Conservation (phyloP, 2,797 vertebrate genomes). For the Leptodon cayanensis region DNA sequence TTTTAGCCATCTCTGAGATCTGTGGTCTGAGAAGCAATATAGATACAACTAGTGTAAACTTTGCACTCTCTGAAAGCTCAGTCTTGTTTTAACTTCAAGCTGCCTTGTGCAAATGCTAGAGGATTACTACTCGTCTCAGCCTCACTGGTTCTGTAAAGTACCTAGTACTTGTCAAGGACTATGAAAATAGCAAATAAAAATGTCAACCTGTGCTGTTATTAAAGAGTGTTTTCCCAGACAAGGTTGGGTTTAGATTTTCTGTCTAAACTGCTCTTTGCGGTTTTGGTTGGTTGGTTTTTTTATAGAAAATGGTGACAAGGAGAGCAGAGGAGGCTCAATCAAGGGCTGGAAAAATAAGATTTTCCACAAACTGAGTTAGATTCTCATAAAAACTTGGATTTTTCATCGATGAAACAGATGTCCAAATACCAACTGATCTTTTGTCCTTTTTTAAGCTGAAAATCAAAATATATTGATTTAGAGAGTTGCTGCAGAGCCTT, state of each 20-base stretch:
- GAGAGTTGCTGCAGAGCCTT: neutral
- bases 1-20: neutral
- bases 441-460: neutral
- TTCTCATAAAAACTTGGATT: neutral
- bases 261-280: neutral
- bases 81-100: neutral
- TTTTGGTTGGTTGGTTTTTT: neutral
- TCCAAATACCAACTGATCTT: neutral
- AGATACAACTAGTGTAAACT: neutral
- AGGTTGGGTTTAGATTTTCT: neutral
- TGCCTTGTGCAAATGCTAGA: neutral
- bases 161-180: neutral
- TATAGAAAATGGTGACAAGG: neutral
- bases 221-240: neutral
- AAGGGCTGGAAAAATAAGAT: neutral
- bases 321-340: neutral
- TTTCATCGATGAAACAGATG: neutral
- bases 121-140: neutral
- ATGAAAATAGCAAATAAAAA: neutral
- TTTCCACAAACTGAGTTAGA: neutral
- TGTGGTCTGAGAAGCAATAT: neutral
- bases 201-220: neutral
- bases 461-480: neutral
- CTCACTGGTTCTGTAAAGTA: neutral
- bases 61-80: neutral